Conservation (phyloP, 2,113 vertebrate species). For the Bolborhynchus lineola region DNA sequence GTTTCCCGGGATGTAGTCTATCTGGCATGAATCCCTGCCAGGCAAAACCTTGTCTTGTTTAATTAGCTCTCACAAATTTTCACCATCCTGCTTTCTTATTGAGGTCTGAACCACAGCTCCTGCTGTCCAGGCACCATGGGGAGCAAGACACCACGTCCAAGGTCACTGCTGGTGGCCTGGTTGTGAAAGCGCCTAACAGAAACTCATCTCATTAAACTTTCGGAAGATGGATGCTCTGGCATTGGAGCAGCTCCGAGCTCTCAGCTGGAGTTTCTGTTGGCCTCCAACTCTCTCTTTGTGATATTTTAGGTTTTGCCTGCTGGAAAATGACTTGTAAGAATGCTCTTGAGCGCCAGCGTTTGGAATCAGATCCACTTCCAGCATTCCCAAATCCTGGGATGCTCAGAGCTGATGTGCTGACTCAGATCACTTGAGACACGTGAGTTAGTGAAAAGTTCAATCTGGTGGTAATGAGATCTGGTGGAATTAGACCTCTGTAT, state of each 20-base stretch:
- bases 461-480: slow-evolving; percentile 27
- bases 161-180: slow-evolving; percentile 37
- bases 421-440: slow-evolving; percentile 42
- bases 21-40: slow-evolving; percentile 37
- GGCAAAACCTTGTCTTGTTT: slow-evolving; percentile 44
- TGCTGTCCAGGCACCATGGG: slow-evolving; percentile 20
- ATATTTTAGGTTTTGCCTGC: slow-evolving; percentile 46
- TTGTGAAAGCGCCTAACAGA: slow-evolving; percentile 31
- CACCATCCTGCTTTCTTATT: slow-evolving; percentile 33
- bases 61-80: slow-evolving; percentile 59
- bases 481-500: slow-evolving; percentile 17
- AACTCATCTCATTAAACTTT: slow-evolving; percentile 55
- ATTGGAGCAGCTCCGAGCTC: slow-evolving; percentile 9
- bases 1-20: neutral
- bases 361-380: slow-evolving; percentile 48
- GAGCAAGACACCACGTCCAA: neutral
- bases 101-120: slow-evolving; percentile 20
- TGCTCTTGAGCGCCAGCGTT: slow-evolving; percentile 36
- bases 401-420: slow-evolving; percentile 45
- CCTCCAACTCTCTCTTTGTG: slow-evolving; percentile 30
- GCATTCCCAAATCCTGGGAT: slow-evolving; percentile 45
- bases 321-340: slow-evolving; percentile 64
- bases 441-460: slow-evolving; percentile 34
- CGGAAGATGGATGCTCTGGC: slow-evolving; percentile 52
- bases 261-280: slow-evolving; percentile 62